Conservation (phyloP, 2,113 vertebrate genomes). For the Corythoichthys haematopterus region DNA sequence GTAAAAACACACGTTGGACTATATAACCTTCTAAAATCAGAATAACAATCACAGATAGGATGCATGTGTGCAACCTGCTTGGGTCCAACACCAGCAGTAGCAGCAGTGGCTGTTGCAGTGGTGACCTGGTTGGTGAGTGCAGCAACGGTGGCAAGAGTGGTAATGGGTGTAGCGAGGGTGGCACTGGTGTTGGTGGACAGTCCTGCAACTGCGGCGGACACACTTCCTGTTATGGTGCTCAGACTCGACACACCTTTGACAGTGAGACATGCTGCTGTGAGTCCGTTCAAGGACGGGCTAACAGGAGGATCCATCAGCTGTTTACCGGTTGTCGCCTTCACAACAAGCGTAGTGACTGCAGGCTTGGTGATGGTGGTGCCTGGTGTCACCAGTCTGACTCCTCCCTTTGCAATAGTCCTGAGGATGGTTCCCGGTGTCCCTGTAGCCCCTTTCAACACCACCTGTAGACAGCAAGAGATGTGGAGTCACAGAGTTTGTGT, state of each 20-base stretch:
- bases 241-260: conserved; percentile 79
- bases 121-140: conserved; percentile 86
- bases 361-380: conserved; percentile 82
- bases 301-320: not conserved
- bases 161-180: conserved; percentile 82
- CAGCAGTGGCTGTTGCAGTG: conserved; percentile 80
- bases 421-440: conserved; percentile 88
- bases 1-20: conserved; percentile 59
- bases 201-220: conserved; percentile 77
- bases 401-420: conserved; percentile 85
- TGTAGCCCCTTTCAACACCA: conserved; percentile 85
- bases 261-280: not conserved
- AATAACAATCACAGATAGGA: not conserved
- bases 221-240: conserved; percentile 81
- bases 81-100: conserved; percentile 72
- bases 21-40: not conserved
- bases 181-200: conserved; percentile 75
- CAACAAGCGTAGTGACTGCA: conserved; percentile 84
- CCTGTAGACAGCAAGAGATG: conserved; percentile 57
- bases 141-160: conserved; percentile 82
- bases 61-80: conserved; percentile 27
- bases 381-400: conserved; percentile 83
- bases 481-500: not conserved
- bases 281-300: not conserved
- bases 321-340: conserved; percentile 86